A percentile compares a stretch with the other conserved stretches of the same genome.
Evolutionary conservation across 2,888 invertebrate species (phyloP).

Genomic region (Anodontia alba): DNA sequence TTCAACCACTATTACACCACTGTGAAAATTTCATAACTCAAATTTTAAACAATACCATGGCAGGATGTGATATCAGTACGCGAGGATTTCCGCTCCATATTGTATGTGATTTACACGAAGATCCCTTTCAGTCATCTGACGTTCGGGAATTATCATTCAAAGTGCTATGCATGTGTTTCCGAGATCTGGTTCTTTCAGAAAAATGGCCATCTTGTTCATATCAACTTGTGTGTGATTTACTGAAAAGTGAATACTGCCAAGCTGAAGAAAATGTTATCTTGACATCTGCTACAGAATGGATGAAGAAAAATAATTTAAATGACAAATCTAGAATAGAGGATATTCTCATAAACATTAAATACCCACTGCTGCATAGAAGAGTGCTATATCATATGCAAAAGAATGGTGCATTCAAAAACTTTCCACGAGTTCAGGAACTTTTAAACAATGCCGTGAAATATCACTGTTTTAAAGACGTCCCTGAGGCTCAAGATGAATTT

Average conservation of each 20-base stretch:
- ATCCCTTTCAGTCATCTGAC: constrained; percentile 63
- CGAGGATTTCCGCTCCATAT: constrained; percentile 66
- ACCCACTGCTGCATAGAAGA: constrained; percentile 76
- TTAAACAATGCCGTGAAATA: constrained; percentile 77
- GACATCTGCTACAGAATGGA: constrained; percentile 80
- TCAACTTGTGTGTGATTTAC: constrained; percentile 75
- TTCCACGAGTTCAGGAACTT: constrained; percentile 77
- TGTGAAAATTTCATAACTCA: constrained; percentile 81
- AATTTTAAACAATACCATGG: constrained; percentile 68
- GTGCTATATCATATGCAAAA: constrained; percentile 80
- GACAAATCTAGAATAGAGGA: constrained; percentile 79
- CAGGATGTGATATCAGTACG: constrained; percentile 58
- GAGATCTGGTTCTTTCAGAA: constrained; percentile 70
- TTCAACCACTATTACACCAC: constrained; percentile 77
- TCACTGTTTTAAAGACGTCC: constrained; percentile 80
- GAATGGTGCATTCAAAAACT: constrained; percentile 80
- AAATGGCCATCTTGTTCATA: constrained; percentile 74
- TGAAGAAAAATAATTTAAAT: constrained; percentile 79
- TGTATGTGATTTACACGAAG: constrained; percentile 68
- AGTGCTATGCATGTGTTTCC: constrained; percentile 76
- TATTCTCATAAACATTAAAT: constrained; percentile 79
- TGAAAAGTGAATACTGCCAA: constrained; percentile 73
- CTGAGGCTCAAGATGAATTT: constrained; percentile 78
- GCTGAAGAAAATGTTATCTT: constrained; percentile 79
- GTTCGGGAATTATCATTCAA: constrained; percentile 72